These are phyloP conservation scores for Apaloderma vittatum DNA, from an alignment of 2,113 vertebrate species.

Conservation along the genomic window DNA sequence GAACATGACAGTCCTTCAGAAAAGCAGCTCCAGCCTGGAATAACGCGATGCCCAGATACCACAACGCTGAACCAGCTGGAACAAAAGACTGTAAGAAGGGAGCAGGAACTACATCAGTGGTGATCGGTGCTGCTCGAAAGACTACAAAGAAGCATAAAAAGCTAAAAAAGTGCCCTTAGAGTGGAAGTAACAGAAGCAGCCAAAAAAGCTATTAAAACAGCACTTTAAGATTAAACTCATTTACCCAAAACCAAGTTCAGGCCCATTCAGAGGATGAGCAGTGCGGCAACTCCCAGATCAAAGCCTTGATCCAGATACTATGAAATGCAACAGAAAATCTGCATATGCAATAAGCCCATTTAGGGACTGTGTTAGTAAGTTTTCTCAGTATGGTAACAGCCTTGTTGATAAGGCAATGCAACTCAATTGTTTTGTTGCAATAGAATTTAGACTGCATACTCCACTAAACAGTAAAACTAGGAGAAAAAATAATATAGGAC, in stretches of 20 bases:
- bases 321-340: background rate
- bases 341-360: background rate
- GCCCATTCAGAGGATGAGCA: background rate
- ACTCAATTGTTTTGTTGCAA: background rate
- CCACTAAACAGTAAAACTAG: background rate
- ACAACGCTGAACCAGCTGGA: background rate
- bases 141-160: background rate
- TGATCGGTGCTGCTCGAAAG: background rate
- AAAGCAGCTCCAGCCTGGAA: background rate
- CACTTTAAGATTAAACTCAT: background rate
- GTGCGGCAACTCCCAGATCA: background rate
- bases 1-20: background rate
- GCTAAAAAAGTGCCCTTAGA: background rate
- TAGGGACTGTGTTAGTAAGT: background rate
- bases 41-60: background rate
- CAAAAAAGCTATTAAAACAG: constrained; percentile 9
- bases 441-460: background rate
- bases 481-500: background rate
- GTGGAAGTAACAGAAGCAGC: background rate
- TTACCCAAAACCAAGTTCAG: background rate
- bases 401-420: background rate
- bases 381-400: background rate
- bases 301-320: background rate
- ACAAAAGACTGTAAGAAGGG: background rate
- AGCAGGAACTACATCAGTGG: background rate